Evolutionary conservation across 2,888 invertebrate genomes (phyloP), one percentile per base, ranked within the genome.

Genomic region (Coronaproctus castanopsis): DNA sequence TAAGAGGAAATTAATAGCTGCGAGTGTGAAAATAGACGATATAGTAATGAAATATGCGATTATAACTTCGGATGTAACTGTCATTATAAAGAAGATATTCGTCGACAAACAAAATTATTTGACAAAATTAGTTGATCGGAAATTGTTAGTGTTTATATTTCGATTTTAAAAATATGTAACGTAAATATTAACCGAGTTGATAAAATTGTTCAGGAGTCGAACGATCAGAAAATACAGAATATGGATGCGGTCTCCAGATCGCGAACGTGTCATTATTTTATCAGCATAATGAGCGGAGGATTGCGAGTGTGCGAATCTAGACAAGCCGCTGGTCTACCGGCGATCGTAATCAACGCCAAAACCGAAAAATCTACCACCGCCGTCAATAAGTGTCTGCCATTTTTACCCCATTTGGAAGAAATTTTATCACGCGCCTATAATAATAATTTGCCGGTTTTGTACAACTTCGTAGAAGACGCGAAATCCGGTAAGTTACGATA

Each of bases 201-300:
- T n/a, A n/a, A n/a, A n/a, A n/a, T n/a, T n/a, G 54, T 19, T 10
- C 21, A 59, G 59, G 55, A 21, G 36, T 55, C 51, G 20, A 20
- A 19, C n/a, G 52, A 18, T 2, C 10, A 22, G 48, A 58, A 50
- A 50, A 54, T 54, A 2, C 20, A 49, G 1, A 49, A 58, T 18
- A 50, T 58, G 23, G 58, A 58, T 50, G 3, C 49, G 14, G 54
- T 54, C 2, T 49, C 54, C 10, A 36, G 50, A 54, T 1, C 22
- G 36, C 23, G 24, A 10, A 8, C 18, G 18, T 49, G 36, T 5
- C 54, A 58, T 23, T n/a, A n/a, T n/a, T 18, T 58, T 5, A 36
- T 58, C 1, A 54, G 58, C 19, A 8, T 58, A 19, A 54, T 58
- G 19, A 36, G 54, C 19, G 58, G 58, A 14, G 58, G 58, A n/a